These are phyloP conservation scores for Lophotis ruficrista DNA, from an alignment of 2,113 vertebrate species.

Conservation along the genomic window DNA sequence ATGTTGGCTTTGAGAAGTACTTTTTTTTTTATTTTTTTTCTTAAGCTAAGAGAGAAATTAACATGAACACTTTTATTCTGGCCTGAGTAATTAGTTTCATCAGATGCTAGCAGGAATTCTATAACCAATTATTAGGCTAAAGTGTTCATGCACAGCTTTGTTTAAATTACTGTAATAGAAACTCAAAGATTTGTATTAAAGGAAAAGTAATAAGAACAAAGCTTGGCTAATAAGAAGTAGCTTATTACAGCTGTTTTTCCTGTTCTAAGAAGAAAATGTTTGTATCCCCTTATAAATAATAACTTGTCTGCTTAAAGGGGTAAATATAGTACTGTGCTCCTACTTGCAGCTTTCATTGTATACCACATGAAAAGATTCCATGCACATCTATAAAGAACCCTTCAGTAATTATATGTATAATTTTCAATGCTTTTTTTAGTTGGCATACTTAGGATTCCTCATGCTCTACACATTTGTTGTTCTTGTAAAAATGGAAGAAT, in stretches of 20 bases:
- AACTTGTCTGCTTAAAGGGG: background rate
- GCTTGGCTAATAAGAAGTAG: background rate
- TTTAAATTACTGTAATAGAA: background rate
- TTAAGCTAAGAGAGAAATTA: background rate
- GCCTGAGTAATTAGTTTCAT: background rate
- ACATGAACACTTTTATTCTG: background rate
- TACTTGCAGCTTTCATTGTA: background rate
- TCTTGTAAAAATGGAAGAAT: slow-evolving; percentile 87
- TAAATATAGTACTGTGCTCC: background rate
- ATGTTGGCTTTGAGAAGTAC: background rate
- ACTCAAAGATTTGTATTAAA: background rate
- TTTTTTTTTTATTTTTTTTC: background rate
- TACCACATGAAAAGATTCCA: background rate
- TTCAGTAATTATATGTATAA: background rate
- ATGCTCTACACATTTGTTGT: slow-evolving; percentile 98
- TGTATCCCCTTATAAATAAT: background rate
- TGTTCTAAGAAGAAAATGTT: background rate
- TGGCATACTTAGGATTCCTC: slow-evolving; percentile 94
- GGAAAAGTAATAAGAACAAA: background rate
- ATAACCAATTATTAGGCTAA: background rate
- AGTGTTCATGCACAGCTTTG: background rate
- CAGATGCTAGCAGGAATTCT: background rate
- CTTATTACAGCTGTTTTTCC: background rate
- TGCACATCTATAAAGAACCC: background rate
- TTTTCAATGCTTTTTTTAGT: slow-evolving; percentile 70